These are phyloP conservation scores for Sussaba pulchella DNA, from an alignment of 2,888 invertebrate species.

Conservation along the genomic window DNA sequence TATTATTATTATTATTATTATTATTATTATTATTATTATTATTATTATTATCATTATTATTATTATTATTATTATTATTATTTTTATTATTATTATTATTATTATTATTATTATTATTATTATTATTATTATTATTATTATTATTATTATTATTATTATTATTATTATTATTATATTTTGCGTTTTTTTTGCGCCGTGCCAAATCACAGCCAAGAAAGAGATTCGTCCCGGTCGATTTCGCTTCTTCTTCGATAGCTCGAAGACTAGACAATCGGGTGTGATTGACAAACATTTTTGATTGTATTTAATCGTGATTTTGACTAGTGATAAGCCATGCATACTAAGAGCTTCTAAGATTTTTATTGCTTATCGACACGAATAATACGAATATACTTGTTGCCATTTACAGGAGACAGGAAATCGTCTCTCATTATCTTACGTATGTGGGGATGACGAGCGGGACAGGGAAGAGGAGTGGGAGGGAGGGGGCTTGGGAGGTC, in stretches of 20 bases:
- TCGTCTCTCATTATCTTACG: constrained; percentile 49
- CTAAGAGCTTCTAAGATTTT: constrained; percentile 50
- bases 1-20: too few species aligned
- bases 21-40: too few species aligned
- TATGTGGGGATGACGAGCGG: constrained; percentile 43
- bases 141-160: not conserved
- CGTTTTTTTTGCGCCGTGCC: not conserved
- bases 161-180: not conserved
- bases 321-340: constrained; percentile 60
- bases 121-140: too few species aligned
- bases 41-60: too few species aligned
- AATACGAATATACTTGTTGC: constrained; percentile 54
- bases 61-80: too few species aligned
- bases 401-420: constrained; percentile 46
- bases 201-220: constrained; percentile 32
- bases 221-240: constrained; percentile 36
- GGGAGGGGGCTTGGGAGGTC: too few species aligned
- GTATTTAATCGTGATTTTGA: constrained; percentile 39
- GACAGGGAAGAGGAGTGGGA: not conserved
- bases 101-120: too few species aligned
- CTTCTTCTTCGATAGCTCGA: constrained; percentile 46
- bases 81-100: too few species aligned
- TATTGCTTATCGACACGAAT: constrained; percentile 50
- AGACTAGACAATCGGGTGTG: constrained; percentile 64
- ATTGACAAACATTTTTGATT: constrained; percentile 33